Evolutionary conservation across 2,888 invertebrate genomes (phyloP).

Genomic region (Ethmia dodecea): DNA sequence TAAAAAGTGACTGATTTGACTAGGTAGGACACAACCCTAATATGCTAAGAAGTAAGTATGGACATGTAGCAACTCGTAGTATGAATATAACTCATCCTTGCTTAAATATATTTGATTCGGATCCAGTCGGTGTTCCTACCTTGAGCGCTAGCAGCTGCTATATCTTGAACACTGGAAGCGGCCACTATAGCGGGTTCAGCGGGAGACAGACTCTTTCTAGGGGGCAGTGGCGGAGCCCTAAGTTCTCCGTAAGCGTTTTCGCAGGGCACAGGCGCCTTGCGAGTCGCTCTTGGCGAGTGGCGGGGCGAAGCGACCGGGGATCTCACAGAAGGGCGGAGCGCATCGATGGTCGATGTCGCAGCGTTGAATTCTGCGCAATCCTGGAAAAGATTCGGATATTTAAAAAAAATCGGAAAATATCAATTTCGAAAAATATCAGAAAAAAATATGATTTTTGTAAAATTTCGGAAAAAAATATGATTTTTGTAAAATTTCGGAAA

Average conservation of each 20-base stretch:
- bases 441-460: no score
- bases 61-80: no score
- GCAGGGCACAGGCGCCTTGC: conserved; percentile 34
- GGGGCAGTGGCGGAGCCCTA: conserved; percentile 73
- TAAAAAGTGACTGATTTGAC: no score
- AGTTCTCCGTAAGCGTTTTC: conserved; percentile 68
- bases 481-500: no score
- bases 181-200: conserved; percentile 49
- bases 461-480: no score
- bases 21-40: no score
- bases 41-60: no score
- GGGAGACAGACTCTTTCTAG: conserved; percentile 75
- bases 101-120: no score
- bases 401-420: no score
- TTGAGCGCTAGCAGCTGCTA: conserved; percentile 45
- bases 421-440: no score
- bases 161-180: conserved; percentile 63
- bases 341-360: conserved; percentile 79
- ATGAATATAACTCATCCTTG: no score
- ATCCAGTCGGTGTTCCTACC: conserved; percentile 32
- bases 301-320: conserved; percentile 79
- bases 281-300: conserved; percentile 54
- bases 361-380: conserved; percentile 81
- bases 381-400: conserved; percentile 52
- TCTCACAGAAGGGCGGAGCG: conserved; percentile 62